Percentiles rank a stretch among this genome's conserved stretches.
phyloP scores from a whole-genome alignment of 2,113 vertebrate genomes.

The Petroica traversi region DNA sequence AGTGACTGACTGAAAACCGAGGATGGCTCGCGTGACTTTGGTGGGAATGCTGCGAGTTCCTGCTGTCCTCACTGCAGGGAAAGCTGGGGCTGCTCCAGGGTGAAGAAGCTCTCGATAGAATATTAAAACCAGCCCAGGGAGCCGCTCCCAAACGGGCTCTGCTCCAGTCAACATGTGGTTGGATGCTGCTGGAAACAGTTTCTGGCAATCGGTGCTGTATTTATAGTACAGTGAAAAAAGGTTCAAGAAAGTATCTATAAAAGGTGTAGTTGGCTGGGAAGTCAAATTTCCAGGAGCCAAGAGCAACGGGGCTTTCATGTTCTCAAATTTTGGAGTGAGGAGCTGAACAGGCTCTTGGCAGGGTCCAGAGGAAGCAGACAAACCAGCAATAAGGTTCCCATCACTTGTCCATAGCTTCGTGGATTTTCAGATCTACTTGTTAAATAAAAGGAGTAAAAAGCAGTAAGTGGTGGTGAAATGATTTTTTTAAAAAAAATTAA shows the following conservation, averaged over 20 bases:
- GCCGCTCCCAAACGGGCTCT: constrained; percentile 51
- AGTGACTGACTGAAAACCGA: neutral
- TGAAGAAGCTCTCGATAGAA: constrained; percentile 33
- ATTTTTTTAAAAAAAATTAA: neutral
- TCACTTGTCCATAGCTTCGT: constrained; percentile 39
- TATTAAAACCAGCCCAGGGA: constrained; percentile 39
- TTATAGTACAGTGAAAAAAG: constrained; percentile 67
- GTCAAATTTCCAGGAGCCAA: constrained; percentile 70
- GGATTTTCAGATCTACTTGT: neutral
- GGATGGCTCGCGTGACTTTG: neutral
- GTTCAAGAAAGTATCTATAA: constrained; percentile 79
- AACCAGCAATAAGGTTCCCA: constrained; percentile 45
- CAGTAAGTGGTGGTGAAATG: neutral
- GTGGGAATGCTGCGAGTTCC: neutral
- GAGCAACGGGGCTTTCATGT: constrained; percentile 77
- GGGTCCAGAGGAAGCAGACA: constrained; percentile 64
- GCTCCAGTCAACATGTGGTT: constrained; percentile 74
- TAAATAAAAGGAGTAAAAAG: neutral
- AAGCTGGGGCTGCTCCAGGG: neutral
- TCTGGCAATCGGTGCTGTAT: constrained; percentile 71
- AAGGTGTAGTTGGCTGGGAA: constrained; percentile 78
- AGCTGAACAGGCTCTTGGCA: constrained; percentile 67
- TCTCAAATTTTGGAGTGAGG: constrained; percentile 72
- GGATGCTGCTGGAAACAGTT: constrained; percentile 65
- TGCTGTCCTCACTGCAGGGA: neutral